Evolutionary conservation across 1,140 invertebrate genomes (phyloP), one percentile per base, ranked within the genome.

Genomic region (Lucilia sericata): DNA sequence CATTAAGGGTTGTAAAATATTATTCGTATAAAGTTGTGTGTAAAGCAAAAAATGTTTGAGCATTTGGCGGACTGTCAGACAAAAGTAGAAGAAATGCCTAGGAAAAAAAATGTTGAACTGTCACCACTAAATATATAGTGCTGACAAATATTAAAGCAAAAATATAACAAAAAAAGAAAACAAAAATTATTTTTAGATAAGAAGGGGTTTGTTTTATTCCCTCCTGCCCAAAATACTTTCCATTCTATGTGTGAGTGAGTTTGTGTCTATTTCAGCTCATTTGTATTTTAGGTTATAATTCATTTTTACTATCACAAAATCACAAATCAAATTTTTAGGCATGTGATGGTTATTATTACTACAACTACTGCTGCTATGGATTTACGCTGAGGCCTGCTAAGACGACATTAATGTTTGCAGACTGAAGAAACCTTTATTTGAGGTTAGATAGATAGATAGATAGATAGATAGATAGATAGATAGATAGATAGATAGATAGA

Each of bases 61-160:
- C 47, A 80, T 80, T 80, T 80, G 76, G 76, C 76, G 76, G 42
- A 51, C 76, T 80, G 76, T 80, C 76, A 80, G 76, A 49, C 42
- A 80, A 12, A 70, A 70, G 55, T 30, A 70, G 65, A 70, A 21
- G n/a, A 70, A 70, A 19, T 60, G 55, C 7, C 13, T 17, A 76
- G 19, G 49, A 80, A 49, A 19, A 80, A 49, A 80, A 21, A 80
- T 78, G 47, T 3, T 14, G 76, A 80, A 80, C 76, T 80, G 76
- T 80, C 76, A 80, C 76, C 76, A 80, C 76, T 80, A 80, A 80
- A 80, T 80, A 80, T 80, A 80, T 80, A 80, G 76, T 80, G 76
- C 76, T 80, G 76, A 80, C 76, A 80, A 80, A 49, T 49, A 80
- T 19, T 80, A 80, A 49, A 36, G 36, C 21, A 80, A 75, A 25